phyloP scores from a whole-genome alignment of 2,113 vertebrate genomes.

The Pseudorectes ferrugineus region DNA sequence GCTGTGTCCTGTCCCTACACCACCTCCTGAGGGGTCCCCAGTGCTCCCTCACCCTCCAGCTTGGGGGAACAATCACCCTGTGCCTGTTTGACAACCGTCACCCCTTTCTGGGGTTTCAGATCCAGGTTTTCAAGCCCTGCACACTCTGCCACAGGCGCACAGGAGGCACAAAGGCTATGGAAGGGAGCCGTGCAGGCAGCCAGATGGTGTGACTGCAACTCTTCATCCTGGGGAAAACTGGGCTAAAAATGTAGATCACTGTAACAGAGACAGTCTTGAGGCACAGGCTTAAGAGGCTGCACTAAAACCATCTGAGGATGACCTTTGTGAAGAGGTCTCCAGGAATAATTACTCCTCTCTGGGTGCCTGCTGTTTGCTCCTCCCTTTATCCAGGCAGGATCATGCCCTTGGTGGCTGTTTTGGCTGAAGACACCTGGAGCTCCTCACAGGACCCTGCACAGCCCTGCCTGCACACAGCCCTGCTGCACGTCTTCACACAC shows the following conservation, averaged over 20 bases:
- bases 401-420: neutral
- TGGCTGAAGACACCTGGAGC: neutral
- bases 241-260: slow-evolving; percentile 25
- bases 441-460: neutral
- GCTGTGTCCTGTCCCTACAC: neutral
- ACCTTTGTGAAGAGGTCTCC: neutral
- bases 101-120: neutral
- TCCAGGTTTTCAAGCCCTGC: neutral
- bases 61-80: accelerated
- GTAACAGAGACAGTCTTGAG: neutral
- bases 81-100: neutral
- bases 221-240: neutral
- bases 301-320: neutral
- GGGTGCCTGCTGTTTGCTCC: neutral
- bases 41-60: neutral
- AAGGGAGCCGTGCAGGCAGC: neutral
- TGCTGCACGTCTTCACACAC: neutral
- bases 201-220: neutral
- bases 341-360: neutral
- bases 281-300: neutral
- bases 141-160: accelerated
- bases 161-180: neutral
- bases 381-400: neutral
- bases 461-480: neutral
- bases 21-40: neutral